Evolutionary conservation across 1,140 invertebrate genomes (phyloP).

Genomic region (Plectrocnemia conspersa): DNA sequence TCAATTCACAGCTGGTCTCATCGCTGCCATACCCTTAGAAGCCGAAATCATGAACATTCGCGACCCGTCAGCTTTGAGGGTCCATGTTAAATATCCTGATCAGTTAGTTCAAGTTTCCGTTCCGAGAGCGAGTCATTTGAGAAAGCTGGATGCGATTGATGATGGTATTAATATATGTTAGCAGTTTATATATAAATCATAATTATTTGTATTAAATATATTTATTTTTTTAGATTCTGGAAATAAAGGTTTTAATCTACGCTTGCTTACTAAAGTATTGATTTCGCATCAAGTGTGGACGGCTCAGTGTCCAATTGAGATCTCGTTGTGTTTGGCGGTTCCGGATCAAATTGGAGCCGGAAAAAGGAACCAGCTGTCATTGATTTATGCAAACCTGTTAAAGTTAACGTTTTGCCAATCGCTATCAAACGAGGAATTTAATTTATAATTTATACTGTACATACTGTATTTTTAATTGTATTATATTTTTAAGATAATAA

Average conservation of each 20-base stretch:
- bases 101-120: slow-evolving; percentile 78
- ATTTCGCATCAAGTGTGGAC: slow-evolving; percentile 88
- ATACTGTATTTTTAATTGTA: slow-evolving; percentile 3
- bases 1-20: slow-evolving; percentile 90
- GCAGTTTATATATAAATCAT: slow-evolving; percentile 3
- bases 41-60: slow-evolving; percentile 79
- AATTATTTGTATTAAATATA: slow-evolving; percentile 7
- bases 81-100: slow-evolving; percentile 90
- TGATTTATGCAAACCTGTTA: slow-evolving; percentile 84
- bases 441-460: slow-evolving; percentile 19
- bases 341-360: slow-evolving; percentile 55
- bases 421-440: slow-evolving; percentile 79
- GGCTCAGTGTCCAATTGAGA: slow-evolving; percentile 83
- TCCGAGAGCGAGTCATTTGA: slow-evolving; percentile 66
- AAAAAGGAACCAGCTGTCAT: slow-evolving; percentile 62
- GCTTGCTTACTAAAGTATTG: slow-evolving; percentile 78
- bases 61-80: slow-evolving; percentile 65
- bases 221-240: slow-evolving; percentile 27
- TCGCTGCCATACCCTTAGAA: slow-evolving; percentile 79
- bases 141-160: slow-evolving; percentile 46
- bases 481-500: too few species aligned
- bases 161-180: slow-evolving; percentile 3
- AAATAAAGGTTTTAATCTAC: slow-evolving; percentile 60
- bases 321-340: slow-evolving; percentile 76
- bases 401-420: slow-evolving; percentile 84